Evolutionary conservation across 2,113 vertebrate species (phyloP).

Genomic region (Narcine bancroftii): DNA sequence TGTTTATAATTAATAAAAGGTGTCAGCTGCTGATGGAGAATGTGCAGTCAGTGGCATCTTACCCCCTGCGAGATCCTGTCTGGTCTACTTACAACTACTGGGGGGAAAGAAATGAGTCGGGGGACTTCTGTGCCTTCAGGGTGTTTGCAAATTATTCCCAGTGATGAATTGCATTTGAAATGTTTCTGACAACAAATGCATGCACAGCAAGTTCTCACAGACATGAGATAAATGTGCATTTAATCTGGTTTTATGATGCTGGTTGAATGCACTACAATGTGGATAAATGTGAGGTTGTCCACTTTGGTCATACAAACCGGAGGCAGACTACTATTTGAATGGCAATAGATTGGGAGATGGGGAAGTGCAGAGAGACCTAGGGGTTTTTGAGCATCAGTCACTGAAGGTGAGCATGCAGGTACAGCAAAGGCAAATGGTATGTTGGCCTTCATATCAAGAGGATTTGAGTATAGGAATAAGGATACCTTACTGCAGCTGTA

Average conservation of each 20-base stretch:
- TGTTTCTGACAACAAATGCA: background rate
- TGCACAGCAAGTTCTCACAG: background rate
- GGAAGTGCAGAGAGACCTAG: no score
- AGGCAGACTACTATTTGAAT: no score
- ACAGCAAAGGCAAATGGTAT: no score
- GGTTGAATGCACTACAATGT: no score
- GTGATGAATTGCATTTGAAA: background rate
- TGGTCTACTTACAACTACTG: background rate
- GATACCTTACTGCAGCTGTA: no score
- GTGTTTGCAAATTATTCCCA: background rate
- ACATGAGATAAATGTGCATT: background rate
- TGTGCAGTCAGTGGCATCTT: background rate
- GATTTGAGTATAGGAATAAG: no score
- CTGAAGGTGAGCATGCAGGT: no score
- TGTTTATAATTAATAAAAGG: background rate
- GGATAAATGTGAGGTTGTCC: no score
- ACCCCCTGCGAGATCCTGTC: background rate
- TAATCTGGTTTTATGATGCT: conserved; percentile 2
- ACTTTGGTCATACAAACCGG: no score
- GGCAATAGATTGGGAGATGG: no score
- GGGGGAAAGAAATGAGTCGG: background rate
- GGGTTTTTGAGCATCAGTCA: no score
- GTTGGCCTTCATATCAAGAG: no score
- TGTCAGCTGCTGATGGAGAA: background rate
- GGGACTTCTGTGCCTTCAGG: background rate